A percentile compares a stretch with the other conserved stretches of the same genome.
Conservation (phyloP, 2,113 vertebrate species). For the Mustelus asterias region DNA sequence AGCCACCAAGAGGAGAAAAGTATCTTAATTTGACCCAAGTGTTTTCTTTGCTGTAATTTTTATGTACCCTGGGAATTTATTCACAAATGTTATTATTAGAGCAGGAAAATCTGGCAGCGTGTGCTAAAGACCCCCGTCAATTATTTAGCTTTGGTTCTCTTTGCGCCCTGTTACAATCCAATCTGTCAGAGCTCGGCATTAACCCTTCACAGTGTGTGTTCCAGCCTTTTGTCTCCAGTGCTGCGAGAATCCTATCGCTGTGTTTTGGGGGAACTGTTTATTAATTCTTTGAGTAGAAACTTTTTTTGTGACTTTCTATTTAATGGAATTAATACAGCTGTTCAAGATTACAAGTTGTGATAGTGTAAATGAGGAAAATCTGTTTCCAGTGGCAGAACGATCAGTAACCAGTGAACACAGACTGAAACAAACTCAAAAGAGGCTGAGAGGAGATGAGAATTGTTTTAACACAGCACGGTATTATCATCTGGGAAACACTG, state of each 20-base stretch:
- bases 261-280: background rate
- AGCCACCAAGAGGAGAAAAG: background rate
- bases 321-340: background rate
- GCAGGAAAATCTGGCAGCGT: constrained; percentile 23
- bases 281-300: background rate
- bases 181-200: background rate
- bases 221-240: background rate
- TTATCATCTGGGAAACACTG: background rate
- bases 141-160: background rate
- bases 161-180: background rate
- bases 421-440: background rate
- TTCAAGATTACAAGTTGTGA: background rate
- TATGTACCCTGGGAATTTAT: constrained; percentile 37
- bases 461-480: background rate
- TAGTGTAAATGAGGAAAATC: no score
- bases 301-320: background rate
- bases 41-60: constrained; percentile 40
- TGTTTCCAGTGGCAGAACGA: background rate
- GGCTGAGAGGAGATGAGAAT: background rate
- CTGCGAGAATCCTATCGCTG: background rate
- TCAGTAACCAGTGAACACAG: background rate
- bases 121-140: background rate
- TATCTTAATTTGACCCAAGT: background rate
- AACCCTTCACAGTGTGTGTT: background rate
- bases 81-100: constrained; percentile 43